Evolutionary conservation across 2,113 vertebrate species (phyloP).

Genomic region (Melanotaenia duboulayi): DNA sequence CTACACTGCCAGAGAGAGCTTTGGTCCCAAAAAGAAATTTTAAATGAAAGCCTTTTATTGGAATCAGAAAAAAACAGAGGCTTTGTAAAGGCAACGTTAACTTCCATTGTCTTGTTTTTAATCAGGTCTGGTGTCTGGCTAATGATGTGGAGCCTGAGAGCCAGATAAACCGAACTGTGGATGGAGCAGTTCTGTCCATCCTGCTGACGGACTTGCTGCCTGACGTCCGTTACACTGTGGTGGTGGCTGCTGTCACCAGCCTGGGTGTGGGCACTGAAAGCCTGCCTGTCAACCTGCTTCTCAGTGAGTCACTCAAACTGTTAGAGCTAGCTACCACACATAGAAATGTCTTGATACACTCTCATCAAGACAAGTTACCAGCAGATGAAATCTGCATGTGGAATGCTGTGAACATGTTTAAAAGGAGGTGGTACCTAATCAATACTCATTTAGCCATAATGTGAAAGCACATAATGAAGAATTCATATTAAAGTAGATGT

Average conservation of each 20-base stretch:
- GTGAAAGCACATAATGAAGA: background rate
- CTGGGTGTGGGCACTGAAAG: conserved; percentile 88
- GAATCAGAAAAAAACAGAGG: background rate
- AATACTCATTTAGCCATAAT: background rate
- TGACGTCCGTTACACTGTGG: conserved; percentile 84
- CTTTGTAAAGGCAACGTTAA: background rate
- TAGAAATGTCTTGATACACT: background rate
- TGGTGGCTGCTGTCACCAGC: conserved; percentile 89
- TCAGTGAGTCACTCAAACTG: conserved; percentile 86
- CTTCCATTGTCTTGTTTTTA: conserved; percentile 5
- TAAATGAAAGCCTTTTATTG: background rate
- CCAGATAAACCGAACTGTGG: conserved; percentile 90
- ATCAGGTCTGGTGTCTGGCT: conserved; percentile 93
- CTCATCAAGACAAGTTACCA: background rate
- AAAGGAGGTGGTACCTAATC: background rate
- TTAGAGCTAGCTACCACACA: conserved; percentile 21
- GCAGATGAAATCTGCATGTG: conserved; percentile 10
- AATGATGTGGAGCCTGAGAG: conserved; percentile 85
- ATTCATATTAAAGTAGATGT: background rate
- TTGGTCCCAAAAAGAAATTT: background rate
- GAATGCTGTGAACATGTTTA: conserved; percentile 6
- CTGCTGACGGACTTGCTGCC: conserved; percentile 87
- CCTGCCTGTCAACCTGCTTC: conserved; percentile 83
- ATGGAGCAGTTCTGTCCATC: conserved; percentile 84
- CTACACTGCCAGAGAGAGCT: no score